Evolutionary conservation across 2,888 invertebrate species (phyloP), one percentile per base, ranked within the genome.

Genomic region (Aphodius sticticus): DNA sequence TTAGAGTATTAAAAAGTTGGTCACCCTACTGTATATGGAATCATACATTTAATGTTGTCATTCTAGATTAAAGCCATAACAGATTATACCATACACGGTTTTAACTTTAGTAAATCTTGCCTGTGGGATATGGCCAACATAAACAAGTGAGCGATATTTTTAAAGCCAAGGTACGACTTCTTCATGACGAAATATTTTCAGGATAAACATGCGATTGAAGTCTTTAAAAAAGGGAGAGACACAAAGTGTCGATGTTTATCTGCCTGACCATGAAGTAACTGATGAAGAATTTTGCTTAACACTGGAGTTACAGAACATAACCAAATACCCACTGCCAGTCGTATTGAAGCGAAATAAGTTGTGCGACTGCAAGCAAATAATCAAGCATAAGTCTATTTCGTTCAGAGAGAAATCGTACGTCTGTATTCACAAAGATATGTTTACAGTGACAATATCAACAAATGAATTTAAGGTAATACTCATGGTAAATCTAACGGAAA

Each of bases 121-220:
- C 84, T 91, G 15, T 90, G 90, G 90, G 84, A 87, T 16, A 83
- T 87, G 16, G 84, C 91, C 70, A 82, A 87, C 78, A 87, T 91
- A 14, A 86, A 89, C 77, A 83, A 83, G 91, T 91, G 87, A 83
- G 75, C 70, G 36, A 12, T 35, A 70, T 4, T 16, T 26, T 38
- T 26, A 35, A 70, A 37, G 26, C 37, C 14, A 74, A 26, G 3
- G 15, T 3, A 7, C n/a, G 71, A 76, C 70, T 36, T 69, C 14
- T 6, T 76, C 53, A 26, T 26, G 26, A 26, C 26, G 26, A 26
- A 26, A 2, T n/a, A 26, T 37, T 81, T 84, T 7, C 77, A 88
- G 88, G 76, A 80, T 89, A 53, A 89, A 89, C 81, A 77, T 84
- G 38, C 80, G 83, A 69, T 81, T 89, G 71, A 81, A 77, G 69